These are phyloP conservation scores for Nematolebias whitei DNA, from an alignment of 2,113 vertebrate genomes.

Conservation along the genomic window DNA sequence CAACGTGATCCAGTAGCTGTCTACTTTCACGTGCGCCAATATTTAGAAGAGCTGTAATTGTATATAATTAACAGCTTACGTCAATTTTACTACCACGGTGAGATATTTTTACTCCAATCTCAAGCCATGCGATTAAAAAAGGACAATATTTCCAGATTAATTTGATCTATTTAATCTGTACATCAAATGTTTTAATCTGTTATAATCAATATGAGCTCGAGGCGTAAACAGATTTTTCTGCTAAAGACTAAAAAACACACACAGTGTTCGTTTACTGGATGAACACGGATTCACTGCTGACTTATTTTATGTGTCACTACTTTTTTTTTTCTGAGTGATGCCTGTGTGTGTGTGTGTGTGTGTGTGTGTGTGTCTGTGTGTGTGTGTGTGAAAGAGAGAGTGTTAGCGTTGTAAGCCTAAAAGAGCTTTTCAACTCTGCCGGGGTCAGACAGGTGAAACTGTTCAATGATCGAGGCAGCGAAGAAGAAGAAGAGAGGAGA, in stretches of 20 bases:
- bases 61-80: too few relatives aligned
- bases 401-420: conserved; percentile 10
- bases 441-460: conserved; percentile 51
- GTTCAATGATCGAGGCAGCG: conserved; percentile 46
- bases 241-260: conserved; percentile 8
- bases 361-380: too few relatives aligned
- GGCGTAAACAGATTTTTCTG: conserved; percentile 1
- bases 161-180: background rate
- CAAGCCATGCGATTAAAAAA: background rate
- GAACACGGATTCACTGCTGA: conserved; percentile 4
- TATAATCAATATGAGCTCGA: background rate
- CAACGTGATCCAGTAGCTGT: conserved; percentile 7
- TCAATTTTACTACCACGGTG: too few relatives aligned
- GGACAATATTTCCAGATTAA: background rate
- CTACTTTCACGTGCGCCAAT: background rate
- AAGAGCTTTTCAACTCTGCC: conserved; percentile 30
- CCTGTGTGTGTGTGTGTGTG: background rate
- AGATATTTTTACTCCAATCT: too few relatives aligned
- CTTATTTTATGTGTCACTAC: conserved; percentile 19
- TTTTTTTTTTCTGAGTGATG: conserved; percentile 10
- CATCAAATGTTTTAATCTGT: conserved; percentile 4
- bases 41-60: background rate
- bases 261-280: conserved; percentile 2
- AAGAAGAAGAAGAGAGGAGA: conserved; percentile 15
- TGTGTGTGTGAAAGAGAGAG: background rate